phyloP scores from a whole-genome alignment of 37 sponge, comb jelly and placozoan species.

The Agelas oroides region DNA sequence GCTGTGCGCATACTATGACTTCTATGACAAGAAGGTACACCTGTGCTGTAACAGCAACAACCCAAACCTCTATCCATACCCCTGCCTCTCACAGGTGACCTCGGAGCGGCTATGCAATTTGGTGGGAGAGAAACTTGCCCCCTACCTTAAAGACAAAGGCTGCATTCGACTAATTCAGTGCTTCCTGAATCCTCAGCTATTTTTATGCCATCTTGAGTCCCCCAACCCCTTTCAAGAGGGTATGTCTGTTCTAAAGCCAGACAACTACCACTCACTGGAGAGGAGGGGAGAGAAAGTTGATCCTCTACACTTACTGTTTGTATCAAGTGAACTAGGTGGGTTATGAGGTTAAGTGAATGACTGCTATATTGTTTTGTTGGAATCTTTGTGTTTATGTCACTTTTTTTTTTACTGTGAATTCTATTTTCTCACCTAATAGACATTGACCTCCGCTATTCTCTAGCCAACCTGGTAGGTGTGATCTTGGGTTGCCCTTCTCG shows the following conservation, averaged over 20 bases:
- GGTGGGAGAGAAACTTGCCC: slow-evolving; percentile 23
- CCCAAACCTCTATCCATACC: not conserved
- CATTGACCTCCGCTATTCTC: slow-evolving; percentile 62
- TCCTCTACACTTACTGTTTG: slow-evolving; percentile 71
- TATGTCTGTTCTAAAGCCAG: too few relatives aligned
- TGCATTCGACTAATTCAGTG: slow-evolving; percentile 55
- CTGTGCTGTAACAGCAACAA: too few relatives aligned
- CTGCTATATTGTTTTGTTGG: not conserved
- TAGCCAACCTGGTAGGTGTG: slow-evolving; percentile 77
- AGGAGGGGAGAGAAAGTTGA: too few relatives aligned
- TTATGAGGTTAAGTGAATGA: not conserved
- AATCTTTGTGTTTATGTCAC: too few relatives aligned
- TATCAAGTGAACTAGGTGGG: not conserved
- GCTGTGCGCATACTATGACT: slow-evolving; percentile 77
- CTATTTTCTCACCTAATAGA: slow-evolving; percentile 54
- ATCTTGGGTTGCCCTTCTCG: slow-evolving; percentile 67
- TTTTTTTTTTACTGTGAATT: too few relatives aligned
- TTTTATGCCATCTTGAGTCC: slow-evolving; percentile 31
- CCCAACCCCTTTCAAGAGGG: too few relatives aligned
- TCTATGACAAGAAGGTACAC: slow-evolving; percentile 59
- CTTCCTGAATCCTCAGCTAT: slow-evolving; percentile 53
- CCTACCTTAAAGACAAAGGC: slow-evolving; percentile 33
- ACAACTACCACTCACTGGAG: too few relatives aligned
- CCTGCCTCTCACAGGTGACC: not conserved
- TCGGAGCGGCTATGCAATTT: slow-evolving; percentile 20